Percentiles rank a stretch among this genome's conserved stretches.
Conservation (phyloP, 2,797 vertebrate species). For the Hypotaenidia okinawae region DNA sequence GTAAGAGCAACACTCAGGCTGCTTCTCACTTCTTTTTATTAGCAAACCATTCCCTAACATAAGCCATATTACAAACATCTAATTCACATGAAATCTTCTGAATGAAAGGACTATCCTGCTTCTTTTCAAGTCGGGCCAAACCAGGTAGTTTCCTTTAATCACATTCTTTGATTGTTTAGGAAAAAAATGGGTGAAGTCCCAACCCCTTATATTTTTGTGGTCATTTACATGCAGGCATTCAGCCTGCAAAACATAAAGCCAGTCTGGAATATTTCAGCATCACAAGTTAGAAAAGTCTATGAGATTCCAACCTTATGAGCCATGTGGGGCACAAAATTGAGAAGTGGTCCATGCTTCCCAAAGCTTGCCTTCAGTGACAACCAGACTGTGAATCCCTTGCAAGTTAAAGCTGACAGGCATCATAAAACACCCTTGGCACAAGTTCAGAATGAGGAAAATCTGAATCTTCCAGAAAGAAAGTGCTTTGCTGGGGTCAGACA, state of each 20-base stretch:
- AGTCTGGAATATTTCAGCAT: not conserved
- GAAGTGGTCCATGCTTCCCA: not conserved
- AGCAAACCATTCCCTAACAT: not conserved
- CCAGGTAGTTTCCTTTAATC: not conserved
- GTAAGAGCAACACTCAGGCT: not conserved
- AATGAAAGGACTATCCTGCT: not conserved
- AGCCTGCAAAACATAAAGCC: not conserved
- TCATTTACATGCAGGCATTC: not conserved
- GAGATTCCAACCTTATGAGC: not conserved
- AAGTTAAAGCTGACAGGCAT: not conserved
- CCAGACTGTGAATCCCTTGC: not conserved
- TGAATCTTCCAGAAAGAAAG: not conserved
- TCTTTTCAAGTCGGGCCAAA: not conserved
- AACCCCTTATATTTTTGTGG: not conserved
- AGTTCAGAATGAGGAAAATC: not conserved
- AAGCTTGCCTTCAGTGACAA: not conserved
- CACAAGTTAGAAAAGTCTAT: not conserved
- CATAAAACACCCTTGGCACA: not conserved
- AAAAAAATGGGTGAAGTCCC: rapidly evolving
- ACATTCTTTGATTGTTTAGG: not conserved
- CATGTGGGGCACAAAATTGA: not conserved
- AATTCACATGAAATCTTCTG: not conserved
- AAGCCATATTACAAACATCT: not conserved
- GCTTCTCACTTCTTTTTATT: not conserved
- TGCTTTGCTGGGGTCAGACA: not conserved